Evolutionary conservation across 2,113 vertebrate species (phyloP).

Genomic region (Suricata suricatta): DNA sequence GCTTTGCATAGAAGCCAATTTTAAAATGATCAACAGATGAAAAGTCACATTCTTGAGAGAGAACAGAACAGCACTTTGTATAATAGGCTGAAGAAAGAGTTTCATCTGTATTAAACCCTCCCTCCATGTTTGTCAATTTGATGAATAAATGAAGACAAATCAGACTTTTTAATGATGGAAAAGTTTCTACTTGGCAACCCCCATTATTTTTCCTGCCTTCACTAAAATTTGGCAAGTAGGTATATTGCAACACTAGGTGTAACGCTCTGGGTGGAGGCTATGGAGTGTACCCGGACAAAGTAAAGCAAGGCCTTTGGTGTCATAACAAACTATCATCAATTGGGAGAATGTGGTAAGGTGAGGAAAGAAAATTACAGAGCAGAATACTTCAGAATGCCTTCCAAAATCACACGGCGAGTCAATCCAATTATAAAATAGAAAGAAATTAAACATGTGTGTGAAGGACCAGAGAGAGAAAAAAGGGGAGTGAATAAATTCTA

Average conservation of each 20-base stretch:
- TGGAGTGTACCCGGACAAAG: no score
- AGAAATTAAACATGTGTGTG: neutral
- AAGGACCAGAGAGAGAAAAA: neutral
- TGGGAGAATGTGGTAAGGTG: neutral
- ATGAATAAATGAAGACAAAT: constrained; percentile 24
- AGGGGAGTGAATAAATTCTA: neutral
- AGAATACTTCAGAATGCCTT: neutral
- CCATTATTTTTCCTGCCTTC: neutral
- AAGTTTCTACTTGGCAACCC: neutral
- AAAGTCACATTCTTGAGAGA: constrained; percentile 19
- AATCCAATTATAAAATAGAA: neutral
- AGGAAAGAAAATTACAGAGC: neutral
- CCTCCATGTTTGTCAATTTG: neutral
- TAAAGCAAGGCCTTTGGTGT: neutral
- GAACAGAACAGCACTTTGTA: neutral
- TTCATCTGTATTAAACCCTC: neutral
- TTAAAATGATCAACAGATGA: neutral
- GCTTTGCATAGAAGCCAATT: neutral
- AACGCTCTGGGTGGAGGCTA: neutral
- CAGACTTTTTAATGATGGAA: neutral
- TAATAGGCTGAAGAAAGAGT: neutral
- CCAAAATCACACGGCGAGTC: neutral
- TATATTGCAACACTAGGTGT: neutral
- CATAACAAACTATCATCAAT: neutral
- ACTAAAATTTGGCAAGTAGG: neutral